phyloP scores from a whole-genome alignment of 2,797 vertebrate species.

The Falco rusticolus region DNA sequence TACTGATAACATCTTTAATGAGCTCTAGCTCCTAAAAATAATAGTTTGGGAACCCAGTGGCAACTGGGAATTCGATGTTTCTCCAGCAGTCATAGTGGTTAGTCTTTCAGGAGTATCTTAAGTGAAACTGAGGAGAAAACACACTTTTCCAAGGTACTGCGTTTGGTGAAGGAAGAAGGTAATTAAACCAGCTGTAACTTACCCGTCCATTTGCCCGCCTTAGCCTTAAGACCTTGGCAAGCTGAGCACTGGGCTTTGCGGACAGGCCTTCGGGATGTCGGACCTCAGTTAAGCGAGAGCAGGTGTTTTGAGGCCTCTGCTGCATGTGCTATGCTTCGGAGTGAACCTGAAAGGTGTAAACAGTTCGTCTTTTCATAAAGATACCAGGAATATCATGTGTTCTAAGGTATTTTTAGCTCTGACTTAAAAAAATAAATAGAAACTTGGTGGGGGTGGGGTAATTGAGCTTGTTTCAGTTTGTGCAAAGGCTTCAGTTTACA shows the following conservation, averaged over 20 bases:
- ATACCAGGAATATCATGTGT: neutral
- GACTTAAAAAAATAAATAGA: neutral
- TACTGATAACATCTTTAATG: neutral
- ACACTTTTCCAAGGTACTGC: neutral
- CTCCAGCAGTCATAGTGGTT: neutral
- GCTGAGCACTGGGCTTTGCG: neutral
- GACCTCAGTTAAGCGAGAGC: neutral
- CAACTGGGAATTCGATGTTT: neutral
- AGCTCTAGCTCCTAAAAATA: neutral
- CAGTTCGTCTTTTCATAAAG: neutral
- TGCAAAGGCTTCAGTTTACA: neutral
- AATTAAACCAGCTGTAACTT: neutral
- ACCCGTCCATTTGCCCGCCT: neutral
- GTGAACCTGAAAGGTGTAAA: neutral
- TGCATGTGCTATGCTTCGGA: neutral
- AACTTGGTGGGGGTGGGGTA: neutral
- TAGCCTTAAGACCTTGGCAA: neutral
- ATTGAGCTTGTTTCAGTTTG: neutral
- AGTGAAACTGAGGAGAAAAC: neutral
- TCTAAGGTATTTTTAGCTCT: neutral
- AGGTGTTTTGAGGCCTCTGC: neutral
- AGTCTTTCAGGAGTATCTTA: neutral
- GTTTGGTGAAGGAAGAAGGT: neutral
- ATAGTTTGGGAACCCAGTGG: neutral
- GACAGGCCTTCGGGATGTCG: neutral